Conservation (phyloP, 2,888 invertebrate species). For the Zonitis immaculata region DNA sequence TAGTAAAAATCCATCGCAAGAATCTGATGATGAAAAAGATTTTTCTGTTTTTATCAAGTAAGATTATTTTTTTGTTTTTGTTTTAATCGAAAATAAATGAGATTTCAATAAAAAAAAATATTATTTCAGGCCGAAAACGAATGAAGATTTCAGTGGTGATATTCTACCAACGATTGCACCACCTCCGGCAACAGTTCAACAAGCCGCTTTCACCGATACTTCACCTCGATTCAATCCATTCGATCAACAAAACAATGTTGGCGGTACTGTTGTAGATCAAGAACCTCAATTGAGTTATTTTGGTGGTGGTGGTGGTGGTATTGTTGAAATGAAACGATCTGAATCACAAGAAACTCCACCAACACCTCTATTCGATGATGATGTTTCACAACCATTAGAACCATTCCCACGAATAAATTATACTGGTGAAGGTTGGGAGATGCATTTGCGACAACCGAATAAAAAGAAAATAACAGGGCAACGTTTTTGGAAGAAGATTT, state of each 20-base stretch:
- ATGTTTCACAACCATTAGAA: slow-evolving; percentile 85
- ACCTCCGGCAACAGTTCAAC: slow-evolving; percentile 58
- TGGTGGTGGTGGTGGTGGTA: slow-evolving; percentile 32
- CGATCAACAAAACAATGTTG: slow-evolving; percentile 56
- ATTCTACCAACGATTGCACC: slow-evolving; percentile 72
- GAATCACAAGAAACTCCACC: slow-evolving; percentile 78
- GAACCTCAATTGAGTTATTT: slow-evolving; percentile 29
- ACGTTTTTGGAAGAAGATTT: slow-evolving; percentile 95
- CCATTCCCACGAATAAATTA: slow-evolving; percentile 80
- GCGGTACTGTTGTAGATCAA: slow-evolving; percentile 39
- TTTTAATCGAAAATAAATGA: background rate
- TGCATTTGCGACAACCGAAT: slow-evolving; percentile 92
- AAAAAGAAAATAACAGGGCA: slow-evolving; percentile 96
- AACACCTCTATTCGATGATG: slow-evolving; percentile 92
- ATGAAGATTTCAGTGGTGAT: slow-evolving; percentile 49
- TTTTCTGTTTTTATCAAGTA: slow-evolving; percentile 78
- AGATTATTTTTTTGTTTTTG: slow-evolving; percentile 20
- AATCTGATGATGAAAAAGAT: no score
- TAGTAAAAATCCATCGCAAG: no score
- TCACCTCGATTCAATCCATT: slow-evolving; percentile 76
- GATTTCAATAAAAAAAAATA: no score
- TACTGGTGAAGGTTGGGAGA: slow-evolving; percentile 88
- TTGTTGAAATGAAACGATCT: slow-evolving; percentile 50
- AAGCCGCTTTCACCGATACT: slow-evolving; percentile 53
- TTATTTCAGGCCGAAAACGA: slow-evolving; percentile 54